A percentile compares a stretch with the other conserved stretches of the same genome.
Evolutionary conservation across 2,797 vertebrate species (phyloP).

Genomic region (Pantherophis vulpinus): DNA sequence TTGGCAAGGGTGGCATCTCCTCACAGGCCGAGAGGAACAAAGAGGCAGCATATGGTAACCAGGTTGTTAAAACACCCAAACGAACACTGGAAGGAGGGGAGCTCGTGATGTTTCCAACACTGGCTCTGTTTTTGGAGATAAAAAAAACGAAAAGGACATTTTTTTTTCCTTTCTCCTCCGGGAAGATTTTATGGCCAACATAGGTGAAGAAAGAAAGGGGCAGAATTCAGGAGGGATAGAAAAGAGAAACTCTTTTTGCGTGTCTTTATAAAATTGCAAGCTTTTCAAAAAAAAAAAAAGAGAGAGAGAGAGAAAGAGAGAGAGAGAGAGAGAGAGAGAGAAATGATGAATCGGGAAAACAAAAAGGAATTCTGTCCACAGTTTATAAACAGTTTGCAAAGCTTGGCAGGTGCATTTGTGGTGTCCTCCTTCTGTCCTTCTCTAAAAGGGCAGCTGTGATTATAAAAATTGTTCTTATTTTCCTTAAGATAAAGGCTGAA

Average conservation of each 20-base stretch:
- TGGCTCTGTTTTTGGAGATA: background rate
- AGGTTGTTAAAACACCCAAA: background rate
- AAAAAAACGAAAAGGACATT: no score
- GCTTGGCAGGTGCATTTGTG: background rate
- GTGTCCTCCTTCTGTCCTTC: background rate
- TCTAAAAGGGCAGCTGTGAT: background rate
- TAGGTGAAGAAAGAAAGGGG: background rate
- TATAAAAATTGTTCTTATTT: background rate
- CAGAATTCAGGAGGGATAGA: no score
- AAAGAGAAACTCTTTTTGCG: background rate
- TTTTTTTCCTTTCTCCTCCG: background rate
- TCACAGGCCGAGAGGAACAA: background rate
- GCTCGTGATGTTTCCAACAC: no score
- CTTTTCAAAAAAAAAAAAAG: background rate
- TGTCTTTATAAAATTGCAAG: background rate
- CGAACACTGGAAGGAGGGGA: background rate
- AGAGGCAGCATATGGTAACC: background rate
- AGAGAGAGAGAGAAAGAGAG: no score
- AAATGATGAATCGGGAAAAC: fast-evolving
- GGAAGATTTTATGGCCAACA: background rate
- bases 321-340: background rate
- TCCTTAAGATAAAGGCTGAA: background rate
- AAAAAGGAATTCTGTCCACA: background rate
- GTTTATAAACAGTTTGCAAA: background rate
- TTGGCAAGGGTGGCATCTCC: background rate